Conservation (phyloP, 2,797 vertebrate genomes). For the Hozukius guyotensis region DNA sequence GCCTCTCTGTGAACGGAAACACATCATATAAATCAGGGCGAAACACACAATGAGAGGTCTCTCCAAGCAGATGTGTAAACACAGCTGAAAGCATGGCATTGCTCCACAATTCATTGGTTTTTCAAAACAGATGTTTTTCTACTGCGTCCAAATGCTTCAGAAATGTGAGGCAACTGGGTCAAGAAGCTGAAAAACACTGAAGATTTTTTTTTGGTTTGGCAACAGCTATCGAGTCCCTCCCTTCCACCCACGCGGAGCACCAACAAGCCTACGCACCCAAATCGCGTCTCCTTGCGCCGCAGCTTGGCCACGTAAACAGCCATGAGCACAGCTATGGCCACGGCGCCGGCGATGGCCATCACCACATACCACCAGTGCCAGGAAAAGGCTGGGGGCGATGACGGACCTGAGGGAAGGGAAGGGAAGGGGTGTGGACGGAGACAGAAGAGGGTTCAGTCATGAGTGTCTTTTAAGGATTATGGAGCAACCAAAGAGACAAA, state of each 20-base stretch:
- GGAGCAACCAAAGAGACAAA: not conserved
- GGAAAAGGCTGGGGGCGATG: constrained; percentile 78
- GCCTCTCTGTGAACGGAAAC: constrained; percentile 82
- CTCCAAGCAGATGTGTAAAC: constrained; percentile 4
- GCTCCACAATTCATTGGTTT: not conserved
- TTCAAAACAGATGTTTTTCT: constrained; percentile 33
- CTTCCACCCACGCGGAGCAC: constrained; percentile 29
- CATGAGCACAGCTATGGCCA: constrained; percentile 84
- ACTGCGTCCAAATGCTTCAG: constrained; percentile 4
- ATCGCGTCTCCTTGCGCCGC: constrained; percentile 90
- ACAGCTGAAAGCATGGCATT: constrained; percentile 22
- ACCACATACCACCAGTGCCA: constrained; percentile 96
- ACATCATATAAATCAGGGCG: not conserved
- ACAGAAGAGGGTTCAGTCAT: constrained; percentile 6
- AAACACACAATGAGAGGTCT: constrained; percentile 6
- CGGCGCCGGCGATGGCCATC: constrained; percentile 84
- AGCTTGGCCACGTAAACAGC: constrained; percentile 86
- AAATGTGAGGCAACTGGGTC: constrained; percentile 29
- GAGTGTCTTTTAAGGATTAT: not conserved
- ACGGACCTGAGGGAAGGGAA: constrained; percentile 55
- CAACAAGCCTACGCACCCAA: constrained; percentile 83
- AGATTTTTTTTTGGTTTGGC: constrained; percentile 47
- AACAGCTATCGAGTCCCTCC: constrained; percentile 22
- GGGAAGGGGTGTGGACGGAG: constrained; percentile 8
- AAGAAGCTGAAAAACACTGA: not conserved